Evolutionary conservation across 2,113 vertebrate species (phyloP).

Genomic region (Prinia subflava): DNA sequence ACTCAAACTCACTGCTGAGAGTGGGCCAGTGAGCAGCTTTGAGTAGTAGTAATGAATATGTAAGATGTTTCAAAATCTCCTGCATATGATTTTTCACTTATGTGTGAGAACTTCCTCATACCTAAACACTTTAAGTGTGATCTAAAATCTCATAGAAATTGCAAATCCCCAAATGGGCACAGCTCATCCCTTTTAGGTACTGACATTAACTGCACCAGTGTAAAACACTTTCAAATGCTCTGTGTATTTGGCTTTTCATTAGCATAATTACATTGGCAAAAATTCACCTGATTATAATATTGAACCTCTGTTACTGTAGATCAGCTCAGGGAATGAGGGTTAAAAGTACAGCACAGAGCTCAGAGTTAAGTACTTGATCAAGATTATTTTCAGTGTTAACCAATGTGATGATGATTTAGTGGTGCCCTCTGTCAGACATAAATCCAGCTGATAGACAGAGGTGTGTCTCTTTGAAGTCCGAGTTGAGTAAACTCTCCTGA

Average conservation of each 20-base stretch:
- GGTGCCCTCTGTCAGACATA: neutral
- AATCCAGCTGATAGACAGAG: neutral
- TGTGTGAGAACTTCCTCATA: neutral
- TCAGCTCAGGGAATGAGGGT: neutral
- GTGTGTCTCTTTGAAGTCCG: neutral
- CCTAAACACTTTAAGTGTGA: neutral
- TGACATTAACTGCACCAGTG: neutral
- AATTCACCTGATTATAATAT: neutral
- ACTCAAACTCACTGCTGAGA: neutral
- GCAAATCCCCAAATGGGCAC: neutral
- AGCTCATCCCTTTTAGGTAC: neutral
- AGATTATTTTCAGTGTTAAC: neutral
- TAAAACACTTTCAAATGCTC: neutral
- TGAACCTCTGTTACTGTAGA: neutral
- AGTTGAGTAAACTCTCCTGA: neutral
- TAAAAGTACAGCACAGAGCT: constrained; percentile 4
- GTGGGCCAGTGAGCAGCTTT: neutral
- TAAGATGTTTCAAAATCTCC: neutral
- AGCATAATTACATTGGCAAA: neutral
- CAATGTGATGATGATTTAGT: neutral
- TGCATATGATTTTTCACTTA: neutral
- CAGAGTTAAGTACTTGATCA: neutral
- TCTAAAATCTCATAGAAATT: neutral
- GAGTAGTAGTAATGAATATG: neutral
- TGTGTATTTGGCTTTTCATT: neutral